phyloP scores from a whole-genome alignment of 1,140 invertebrate genomes.

The Drosophila kepulauana region DNA sequence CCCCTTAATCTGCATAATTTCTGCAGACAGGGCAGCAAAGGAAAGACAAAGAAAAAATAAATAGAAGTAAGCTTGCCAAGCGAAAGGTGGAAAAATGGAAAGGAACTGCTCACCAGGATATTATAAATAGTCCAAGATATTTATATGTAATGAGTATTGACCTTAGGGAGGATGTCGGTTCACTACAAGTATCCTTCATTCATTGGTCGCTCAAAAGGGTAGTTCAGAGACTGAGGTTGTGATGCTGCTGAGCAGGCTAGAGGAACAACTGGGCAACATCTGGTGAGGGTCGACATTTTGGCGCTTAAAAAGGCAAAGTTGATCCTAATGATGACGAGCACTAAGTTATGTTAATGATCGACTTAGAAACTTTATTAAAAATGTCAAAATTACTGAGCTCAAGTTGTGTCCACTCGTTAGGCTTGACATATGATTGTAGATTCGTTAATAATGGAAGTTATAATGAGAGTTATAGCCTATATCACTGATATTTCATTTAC shows the following conservation, averaged over 20 bases:
- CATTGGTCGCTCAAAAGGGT: conserved; percentile 56
- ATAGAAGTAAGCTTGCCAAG: conserved; percentile 17
- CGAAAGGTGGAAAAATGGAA: conserved; percentile 23
- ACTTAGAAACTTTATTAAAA: conserved; percentile 69
- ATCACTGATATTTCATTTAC: conserved; percentile 58
- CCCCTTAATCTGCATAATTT: conserved; percentile 83
- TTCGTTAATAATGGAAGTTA: too few relatives aligned
- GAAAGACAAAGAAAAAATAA: not conserved
- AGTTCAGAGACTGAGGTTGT: conserved; percentile 53
- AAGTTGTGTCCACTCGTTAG: conserved; percentile 30
- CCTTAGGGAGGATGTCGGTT: conserved; percentile 31
- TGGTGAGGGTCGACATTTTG: conserved; percentile 66
- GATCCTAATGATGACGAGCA: conserved; percentile 48
- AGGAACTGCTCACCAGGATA: conserved; percentile 46
- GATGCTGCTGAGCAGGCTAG: conserved; percentile 7
- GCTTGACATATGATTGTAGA: not conserved
- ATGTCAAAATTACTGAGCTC: conserved; percentile 39
- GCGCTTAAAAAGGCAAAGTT: conserved; percentile 55
- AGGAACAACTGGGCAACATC: conserved; percentile 53
- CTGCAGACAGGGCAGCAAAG: conserved; percentile 42
- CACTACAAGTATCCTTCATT: conserved; percentile 25
- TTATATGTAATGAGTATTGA: conserved; percentile 73
- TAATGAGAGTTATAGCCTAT: conserved; percentile 4
- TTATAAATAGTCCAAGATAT: conserved; percentile 80
- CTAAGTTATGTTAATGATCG: conserved; percentile 68